Evolutionary conservation across 2,113 vertebrate species (phyloP).

Genomic region (Morone chrysops): DNA sequence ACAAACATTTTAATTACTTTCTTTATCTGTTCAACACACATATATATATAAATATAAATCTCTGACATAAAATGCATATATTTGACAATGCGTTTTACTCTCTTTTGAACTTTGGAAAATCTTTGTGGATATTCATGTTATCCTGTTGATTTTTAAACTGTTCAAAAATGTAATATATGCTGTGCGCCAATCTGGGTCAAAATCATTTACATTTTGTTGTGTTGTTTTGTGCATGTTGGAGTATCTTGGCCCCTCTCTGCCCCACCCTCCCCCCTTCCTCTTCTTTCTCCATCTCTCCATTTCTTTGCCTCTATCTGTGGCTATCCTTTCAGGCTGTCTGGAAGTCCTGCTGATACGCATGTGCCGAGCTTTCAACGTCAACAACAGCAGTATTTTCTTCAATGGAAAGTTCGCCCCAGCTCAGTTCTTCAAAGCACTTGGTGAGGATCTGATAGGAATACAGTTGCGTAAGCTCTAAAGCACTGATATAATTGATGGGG

Average conservation of each 20-base stretch:
- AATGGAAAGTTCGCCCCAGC: conserved; percentile 89
- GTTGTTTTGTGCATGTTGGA: conserved; percentile 77
- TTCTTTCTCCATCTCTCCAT: conserved; percentile 51
- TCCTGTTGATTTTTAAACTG: conserved; percentile 56
- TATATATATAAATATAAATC: neutral
- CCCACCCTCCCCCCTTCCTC: conserved; percentile 11
- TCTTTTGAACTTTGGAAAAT: conserved; percentile 53
- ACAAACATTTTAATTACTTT: conserved; percentile 11
- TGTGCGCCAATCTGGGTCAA: conserved; percentile 65
- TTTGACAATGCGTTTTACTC: neutral
- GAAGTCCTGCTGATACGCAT: conserved; percentile 93
- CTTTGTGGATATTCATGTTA: conserved; percentile 32
- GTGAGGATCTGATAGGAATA: conserved; percentile 79
- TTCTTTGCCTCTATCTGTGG: conserved; percentile 67
- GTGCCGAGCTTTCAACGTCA: conserved; percentile 90
- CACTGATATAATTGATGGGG: neutral
- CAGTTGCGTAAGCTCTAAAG: conserved; percentile 1
- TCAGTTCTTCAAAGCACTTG: conserved; percentile 91
- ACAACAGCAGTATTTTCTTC: conserved; percentile 91
- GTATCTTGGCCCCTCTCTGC: conserved; percentile 42
- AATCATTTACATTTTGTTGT: conserved; percentile 69
- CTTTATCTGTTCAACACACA: conserved; percentile 18
- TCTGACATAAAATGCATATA: conserved; percentile 35
- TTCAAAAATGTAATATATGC: conserved; percentile 65
- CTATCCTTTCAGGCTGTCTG: conserved; percentile 87